A percentile compares a stretch with the other conserved stretches of the same genome.
phyloP scores from a whole-genome alignment of 2,797 vertebrate genomes.

The Macropus fuliginosus region DNA sequence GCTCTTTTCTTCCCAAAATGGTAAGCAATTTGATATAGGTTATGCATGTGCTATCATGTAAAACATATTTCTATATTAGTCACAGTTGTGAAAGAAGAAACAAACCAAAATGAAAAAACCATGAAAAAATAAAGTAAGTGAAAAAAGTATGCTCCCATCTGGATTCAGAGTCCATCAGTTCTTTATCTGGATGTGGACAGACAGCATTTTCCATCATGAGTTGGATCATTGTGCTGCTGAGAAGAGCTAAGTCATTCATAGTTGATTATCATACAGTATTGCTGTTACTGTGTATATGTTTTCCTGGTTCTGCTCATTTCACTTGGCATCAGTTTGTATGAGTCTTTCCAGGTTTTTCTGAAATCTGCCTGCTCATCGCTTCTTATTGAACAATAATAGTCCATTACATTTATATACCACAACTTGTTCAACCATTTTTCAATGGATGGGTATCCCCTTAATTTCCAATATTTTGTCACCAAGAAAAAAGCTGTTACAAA shows the following conservation, averaged over 20 bases:
- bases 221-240: background rate
- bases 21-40: background rate
- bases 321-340: background rate
- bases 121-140: background rate
- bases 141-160: background rate
- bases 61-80: background rate
- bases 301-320: background rate
- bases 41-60: background rate
- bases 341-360: background rate
- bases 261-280: background rate
- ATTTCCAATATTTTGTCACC: background rate
- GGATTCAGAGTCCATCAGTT: background rate
- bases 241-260: background rate
- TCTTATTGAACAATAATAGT: background rate
- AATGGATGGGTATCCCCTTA: background rate
- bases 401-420: background rate
- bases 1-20: background rate
- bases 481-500: background rate
- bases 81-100: background rate
- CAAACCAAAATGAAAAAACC: background rate
- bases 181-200: background rate
- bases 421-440: background rate
- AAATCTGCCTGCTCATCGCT: background rate
- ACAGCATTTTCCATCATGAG: background rate
- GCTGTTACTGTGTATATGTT: background rate